phyloP scores from a whole-genome alignment of 2,888 invertebrate genomes.

The Cybosia mesomella region DNA sequence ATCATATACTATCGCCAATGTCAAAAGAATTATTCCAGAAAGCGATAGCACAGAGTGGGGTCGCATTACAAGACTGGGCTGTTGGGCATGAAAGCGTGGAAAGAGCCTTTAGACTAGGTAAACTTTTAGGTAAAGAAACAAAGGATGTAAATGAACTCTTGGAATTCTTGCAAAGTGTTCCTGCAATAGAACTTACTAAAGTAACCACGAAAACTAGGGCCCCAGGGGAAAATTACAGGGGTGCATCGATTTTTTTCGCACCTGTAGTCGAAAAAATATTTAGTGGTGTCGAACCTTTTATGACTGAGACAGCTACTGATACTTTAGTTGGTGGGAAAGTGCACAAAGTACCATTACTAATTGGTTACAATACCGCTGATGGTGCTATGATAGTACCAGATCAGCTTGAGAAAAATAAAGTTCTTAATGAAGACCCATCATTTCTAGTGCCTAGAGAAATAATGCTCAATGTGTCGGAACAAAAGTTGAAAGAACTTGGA shows the following conservation, averaged over 20 bases:
- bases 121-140: constrained; percentile 66
- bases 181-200: constrained; percentile 59
- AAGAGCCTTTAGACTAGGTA: constrained; percentile 66
- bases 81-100: constrained; percentile 53
- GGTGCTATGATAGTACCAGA: constrained; percentile 60
- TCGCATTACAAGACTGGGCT: constrained; percentile 67
- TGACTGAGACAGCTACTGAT: constrained; percentile 61
- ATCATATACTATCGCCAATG: constrained; percentile 75
- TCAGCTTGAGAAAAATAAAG: constrained; percentile 53
- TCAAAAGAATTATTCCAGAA: constrained; percentile 74
- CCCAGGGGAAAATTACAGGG: constrained; percentile 62
- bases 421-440: constrained; percentile 59
- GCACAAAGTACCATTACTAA: constrained; percentile 64
- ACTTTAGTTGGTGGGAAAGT: constrained; percentile 57
- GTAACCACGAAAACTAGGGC: constrained; percentile 59
- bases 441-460: constrained; percentile 65
- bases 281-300: constrained; percentile 58
- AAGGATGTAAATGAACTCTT: constrained; percentile 61
- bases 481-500: constrained; percentile 60
- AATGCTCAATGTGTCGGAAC: constrained; percentile 48
- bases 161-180: constrained; percentile 60
- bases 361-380: constrained; percentile 70
- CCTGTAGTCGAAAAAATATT: constrained; percentile 70
- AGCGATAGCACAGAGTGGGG: constrained; percentile 76
- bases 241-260: constrained; percentile 64